Percentiles rank a stretch among this genome's conserved stretches.
phyloP scores from a whole-genome alignment of 2,113 vertebrate species.

The Seriola dumerili region DNA sequence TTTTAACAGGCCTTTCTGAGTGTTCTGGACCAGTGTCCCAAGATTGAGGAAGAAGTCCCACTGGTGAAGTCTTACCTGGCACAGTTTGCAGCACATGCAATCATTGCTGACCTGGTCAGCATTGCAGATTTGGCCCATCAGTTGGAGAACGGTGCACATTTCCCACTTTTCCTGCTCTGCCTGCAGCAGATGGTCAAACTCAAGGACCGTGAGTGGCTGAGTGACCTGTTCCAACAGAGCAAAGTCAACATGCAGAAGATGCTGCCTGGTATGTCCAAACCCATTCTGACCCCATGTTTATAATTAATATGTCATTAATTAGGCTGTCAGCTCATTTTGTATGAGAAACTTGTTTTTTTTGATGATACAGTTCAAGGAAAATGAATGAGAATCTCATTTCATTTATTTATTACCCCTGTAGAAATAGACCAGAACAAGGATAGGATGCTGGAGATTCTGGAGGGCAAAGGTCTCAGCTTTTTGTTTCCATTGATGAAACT shows the following conservation, averaged over 20 bases:
- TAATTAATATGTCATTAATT: neutral
- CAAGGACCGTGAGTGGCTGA: slow-evolving; percentile 95
- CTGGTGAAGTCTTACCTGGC: slow-evolving; percentile 98
- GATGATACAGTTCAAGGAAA: neutral
- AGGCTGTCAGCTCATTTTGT: neutral
- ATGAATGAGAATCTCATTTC: neutral
- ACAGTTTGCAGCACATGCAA: slow-evolving; percentile 95
- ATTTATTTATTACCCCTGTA: slow-evolving; percentile 52
- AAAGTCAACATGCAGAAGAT: slow-evolving; percentile 99
- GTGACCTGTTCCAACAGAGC: slow-evolving; percentile 97
- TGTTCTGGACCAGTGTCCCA: slow-evolving; percentile 96
- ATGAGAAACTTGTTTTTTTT: neutral
- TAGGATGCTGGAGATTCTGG: slow-evolving; percentile 97
- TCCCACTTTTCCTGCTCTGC: slow-evolving; percentile 98
- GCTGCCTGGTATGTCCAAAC: slow-evolving; percentile 91
- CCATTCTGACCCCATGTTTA: too few relatives aligned
- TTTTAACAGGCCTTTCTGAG: slow-evolving; percentile 88
- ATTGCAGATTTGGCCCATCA: slow-evolving; percentile 95
- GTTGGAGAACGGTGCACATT: slow-evolving; percentile 95
- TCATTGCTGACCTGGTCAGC: slow-evolving; percentile 94
- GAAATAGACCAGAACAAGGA: slow-evolving; percentile 99
- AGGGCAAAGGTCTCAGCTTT: slow-evolving; percentile 97
- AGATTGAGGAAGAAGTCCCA: slow-evolving; percentile 96
- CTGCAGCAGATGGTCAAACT: slow-evolving; percentile 97
- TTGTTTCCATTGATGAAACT: slow-evolving; percentile 98